Conservation (phyloP, 2,113 vertebrate genomes). For the Callocephalon fimbriatum region DNA sequence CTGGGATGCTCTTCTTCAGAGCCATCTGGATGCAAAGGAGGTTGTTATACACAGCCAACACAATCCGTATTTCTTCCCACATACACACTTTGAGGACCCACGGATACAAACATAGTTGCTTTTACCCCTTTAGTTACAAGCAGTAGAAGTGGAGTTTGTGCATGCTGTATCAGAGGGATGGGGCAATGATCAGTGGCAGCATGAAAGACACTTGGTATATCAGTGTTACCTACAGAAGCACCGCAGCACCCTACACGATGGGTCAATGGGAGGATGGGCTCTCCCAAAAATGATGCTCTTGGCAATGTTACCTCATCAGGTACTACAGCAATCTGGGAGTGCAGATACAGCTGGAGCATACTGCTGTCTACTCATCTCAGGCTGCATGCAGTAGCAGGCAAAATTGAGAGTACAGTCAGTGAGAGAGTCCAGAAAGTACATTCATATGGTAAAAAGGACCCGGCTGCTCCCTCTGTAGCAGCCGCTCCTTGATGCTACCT, state of each 20-base stretch:
- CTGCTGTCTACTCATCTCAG: constrained; percentile 43
- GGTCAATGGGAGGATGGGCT: neutral
- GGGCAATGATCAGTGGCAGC: neutral
- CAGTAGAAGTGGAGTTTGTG: constrained; percentile 7
- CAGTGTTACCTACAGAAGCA: constrained; percentile 26
- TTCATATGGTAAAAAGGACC: constrained; percentile 43
- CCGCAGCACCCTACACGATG: neutral
- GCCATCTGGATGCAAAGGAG: neutral
- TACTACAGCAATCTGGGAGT: constrained; percentile 55
- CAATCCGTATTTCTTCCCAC: fast-evolving
- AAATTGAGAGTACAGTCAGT: constrained; percentile 51
- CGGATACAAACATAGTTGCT: neutral
- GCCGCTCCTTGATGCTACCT: constrained; percentile 2
- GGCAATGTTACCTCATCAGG: neutral
- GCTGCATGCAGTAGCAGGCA: constrained; percentile 70
- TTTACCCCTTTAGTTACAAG: neutral
- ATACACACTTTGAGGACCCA: neutral
- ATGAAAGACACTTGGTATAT: constrained; percentile 14
- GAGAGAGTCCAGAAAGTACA: constrained; percentile 55
- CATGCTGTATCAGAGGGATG: neutral
- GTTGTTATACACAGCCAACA: neutral
- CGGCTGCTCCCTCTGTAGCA: neutral
- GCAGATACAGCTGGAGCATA: constrained; percentile 31
- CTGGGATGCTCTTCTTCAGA: neutral
- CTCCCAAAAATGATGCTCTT: neutral